A percentile compares a stretch with the other conserved stretches of the same genome.
phyloP scores from a whole-genome alignment of 2,113 vertebrate species.

The Callaeas wilsoni region DNA sequence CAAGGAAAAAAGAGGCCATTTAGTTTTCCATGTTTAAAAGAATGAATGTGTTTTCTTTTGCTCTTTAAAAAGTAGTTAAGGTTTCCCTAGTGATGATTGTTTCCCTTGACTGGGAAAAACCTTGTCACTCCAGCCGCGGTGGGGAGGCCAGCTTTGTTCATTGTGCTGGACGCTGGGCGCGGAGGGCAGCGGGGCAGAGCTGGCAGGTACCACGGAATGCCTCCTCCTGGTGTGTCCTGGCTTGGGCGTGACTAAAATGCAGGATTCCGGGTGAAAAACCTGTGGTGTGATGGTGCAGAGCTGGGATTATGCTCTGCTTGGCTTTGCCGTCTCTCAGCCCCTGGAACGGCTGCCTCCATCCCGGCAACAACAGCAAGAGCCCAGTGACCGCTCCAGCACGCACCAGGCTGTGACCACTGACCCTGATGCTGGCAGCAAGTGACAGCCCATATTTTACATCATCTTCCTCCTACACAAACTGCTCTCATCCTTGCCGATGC shows the following conservation, averaged over 20 bases:
- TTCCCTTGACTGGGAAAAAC: slow-evolving; percentile 40
- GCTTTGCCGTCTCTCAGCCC: neutral
- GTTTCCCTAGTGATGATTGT: slow-evolving; percentile 68
- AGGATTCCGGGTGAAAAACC: neutral
- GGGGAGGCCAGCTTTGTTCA: slow-evolving; percentile 52
- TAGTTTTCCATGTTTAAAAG: slow-evolving; percentile 64
- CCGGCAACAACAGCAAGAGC: neutral
- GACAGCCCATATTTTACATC: neutral
- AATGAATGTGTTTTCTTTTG: slow-evolving; percentile 47
- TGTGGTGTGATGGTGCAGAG: neutral
- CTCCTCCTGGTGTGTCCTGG: neutral
- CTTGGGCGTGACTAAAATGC: neutral
- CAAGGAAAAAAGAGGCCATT: slow-evolving; percentile 43
- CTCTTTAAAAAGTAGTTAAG: slow-evolving; percentile 46
- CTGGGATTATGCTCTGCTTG: neutral
- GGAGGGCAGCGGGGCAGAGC: neutral
- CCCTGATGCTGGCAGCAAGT: neutral
- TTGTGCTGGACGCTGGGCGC: neutral
- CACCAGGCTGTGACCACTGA: neutral
- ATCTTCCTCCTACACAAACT: neutral
- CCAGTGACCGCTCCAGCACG: fast-evolving
- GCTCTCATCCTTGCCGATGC: neutral
- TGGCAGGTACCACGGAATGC: slow-evolving; percentile 9
- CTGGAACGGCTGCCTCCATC: neutral
- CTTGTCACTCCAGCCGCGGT: neutral